Base-by-base conservation (phyloP, 2,888 invertebrate genomes). In the Leucophora obtusa region DNA sequence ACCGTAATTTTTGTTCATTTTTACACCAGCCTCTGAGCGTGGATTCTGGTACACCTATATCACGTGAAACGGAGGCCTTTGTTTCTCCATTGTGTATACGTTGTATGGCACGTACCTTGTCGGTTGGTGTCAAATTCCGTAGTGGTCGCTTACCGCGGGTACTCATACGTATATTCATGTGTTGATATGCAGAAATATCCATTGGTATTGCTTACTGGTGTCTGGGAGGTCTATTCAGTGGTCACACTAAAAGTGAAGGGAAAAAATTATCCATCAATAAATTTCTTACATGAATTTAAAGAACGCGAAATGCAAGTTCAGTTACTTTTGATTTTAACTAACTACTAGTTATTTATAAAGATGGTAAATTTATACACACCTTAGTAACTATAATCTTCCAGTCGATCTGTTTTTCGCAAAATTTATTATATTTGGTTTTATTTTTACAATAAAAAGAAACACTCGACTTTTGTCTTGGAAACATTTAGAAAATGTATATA, bases 11-110 rank as follows among this genome's bases (percentile, higher is more conserved):
- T 85, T 94, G 94, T 87, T 95, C 95, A 87, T 95, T 95, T 89
- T 96, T 96, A 91, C 96, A 96, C 96, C 96, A 96, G 76, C 96
- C 96, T 4, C 96, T 92, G 9, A 96, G 91, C 18, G 96, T 96
- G 14, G 95, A 96, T 88, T 96, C 96, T 0, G 96, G 96, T 21
- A 96, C 95, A 58, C 95, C 95, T 87, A 96, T 95, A 88, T 95
- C 95, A 8, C 96, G 92, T 1, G 96, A 96, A 0, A 96, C 96
- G 0, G 96, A 95, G 6, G 96, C 96, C 87, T 96, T 96, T 75
- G 95, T 95, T 90, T 96, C 95, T 60, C 96, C 96, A 87, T 94
- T 94, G 91, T 95, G 95, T 56, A 96, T 95, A 82, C 96, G 92
- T 85, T 94, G 93, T 84, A 96, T 95, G 50, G 96, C 95, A 84